Conservation (phyloP, 1,140 invertebrate genomes). For the Drosophila sechellia region DNA sequence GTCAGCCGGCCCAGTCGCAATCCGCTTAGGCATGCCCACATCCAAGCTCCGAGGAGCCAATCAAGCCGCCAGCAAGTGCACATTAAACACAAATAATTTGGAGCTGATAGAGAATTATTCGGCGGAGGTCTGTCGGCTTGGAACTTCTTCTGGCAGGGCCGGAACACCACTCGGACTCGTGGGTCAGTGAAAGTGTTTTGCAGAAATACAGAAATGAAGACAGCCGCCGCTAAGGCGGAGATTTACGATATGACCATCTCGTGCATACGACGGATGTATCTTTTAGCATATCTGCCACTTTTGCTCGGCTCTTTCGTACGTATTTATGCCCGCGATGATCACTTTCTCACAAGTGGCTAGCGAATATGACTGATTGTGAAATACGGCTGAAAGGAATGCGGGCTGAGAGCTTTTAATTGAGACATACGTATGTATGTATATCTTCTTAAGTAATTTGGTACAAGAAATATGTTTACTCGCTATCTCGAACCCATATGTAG, state of each 20-base stretch:
- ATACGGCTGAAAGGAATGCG: conserved; percentile 4
- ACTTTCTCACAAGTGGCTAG: conserved; percentile 37
- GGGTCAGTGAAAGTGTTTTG: conserved; percentile 65
- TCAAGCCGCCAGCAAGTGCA: conserved; percentile 36
- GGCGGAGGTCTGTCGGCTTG: conserved; percentile 1
- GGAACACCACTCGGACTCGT: conserved; percentile 25
- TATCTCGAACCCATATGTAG: neutral
- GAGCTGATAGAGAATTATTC: conserved; percentile 13
- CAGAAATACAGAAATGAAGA: conserved; percentile 64
- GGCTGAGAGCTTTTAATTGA: neutral
- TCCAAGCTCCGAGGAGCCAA: conserved; percentile 27
- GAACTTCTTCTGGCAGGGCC: conserved; percentile 10
- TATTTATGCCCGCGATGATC: conserved; percentile 31
- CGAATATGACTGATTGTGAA: conserved; percentile 18
- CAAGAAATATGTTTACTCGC: neutral
- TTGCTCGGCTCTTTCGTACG: conserved; percentile 17
- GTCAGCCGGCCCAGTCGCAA: conserved; percentile 3
- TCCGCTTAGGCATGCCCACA: conserved; percentile 52
- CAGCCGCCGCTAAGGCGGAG: conserved; percentile 52
- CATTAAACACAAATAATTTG: conserved; percentile 39
- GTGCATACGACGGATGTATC: conserved; percentile 54
- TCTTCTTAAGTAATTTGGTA: neutral
- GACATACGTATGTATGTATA: neutral
- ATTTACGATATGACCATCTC: conserved; percentile 67
- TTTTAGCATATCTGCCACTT: conserved; percentile 38